Base-by-base conservation (phyloP, 1,140 invertebrate genomes). In the Drosophila micromelanica region DNA sequence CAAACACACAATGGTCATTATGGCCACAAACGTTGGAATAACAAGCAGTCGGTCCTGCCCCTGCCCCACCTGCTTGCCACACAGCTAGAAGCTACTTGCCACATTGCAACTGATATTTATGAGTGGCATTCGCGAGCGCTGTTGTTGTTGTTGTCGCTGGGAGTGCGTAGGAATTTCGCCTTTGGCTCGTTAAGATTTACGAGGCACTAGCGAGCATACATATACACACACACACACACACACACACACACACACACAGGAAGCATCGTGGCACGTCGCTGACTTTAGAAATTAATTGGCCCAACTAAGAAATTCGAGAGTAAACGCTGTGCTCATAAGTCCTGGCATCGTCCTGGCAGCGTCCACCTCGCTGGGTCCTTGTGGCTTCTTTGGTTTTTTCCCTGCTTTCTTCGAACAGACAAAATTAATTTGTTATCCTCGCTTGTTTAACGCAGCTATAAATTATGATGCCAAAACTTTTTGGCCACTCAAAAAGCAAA, bases 371-470 rank as follows among this genome's bases (percentile, higher is more conserved):
- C 23, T 23, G n/a, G 54, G 17, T 62, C 52, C 76, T 80, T 76
- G 79, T 57, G 82, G 82, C 63, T 89, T 73, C 73, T 63, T 69
- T 43, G 48, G 49, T 40, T 23, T 54, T 42, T 35, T 49, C 43
- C 63, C n/a, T n/a, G n/a, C n/a, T 46, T 49, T 51, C 54, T 71
- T 49, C 69, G 57, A 61, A 65, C 80, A 89, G 85, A 90, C 84
- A 84, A 89, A 89, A 89, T 89, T 89, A 89, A 89, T 89, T 89
- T 89, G 84, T 89, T 89, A 89, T 89, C 84, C 84, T 82, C 80
- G 84, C 85, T 89, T 89, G 84, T 89, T 89, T 89, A 89, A 89
- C 84, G 84, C 85, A 89, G 85, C 84, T 90, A 89, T 89, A 89
- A 89, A 89, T 89, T 89, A 89, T 89, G 84, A 89, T 90, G 80